Base-by-base conservation (phyloP, 2,113 vertebrate genomes). In the Collichthys lucidus region DNA sequence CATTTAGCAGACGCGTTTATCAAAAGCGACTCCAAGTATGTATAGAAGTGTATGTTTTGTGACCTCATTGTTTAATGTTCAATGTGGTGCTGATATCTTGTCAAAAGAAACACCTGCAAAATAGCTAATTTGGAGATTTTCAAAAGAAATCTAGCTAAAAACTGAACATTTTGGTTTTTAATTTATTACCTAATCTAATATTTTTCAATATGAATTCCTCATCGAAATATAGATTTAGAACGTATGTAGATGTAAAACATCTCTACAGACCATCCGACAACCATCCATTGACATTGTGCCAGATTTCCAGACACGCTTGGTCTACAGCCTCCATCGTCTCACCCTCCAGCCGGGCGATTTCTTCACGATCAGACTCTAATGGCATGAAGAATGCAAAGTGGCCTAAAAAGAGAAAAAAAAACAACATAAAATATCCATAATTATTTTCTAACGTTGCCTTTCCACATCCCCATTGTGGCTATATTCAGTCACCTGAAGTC, bases 291-390 rank as follows among this genome's bases (percentile, higher is more conserved):
- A 81, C 19, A 1, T 59, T 5, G 84, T 92, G 91, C 94, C 94
- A 96, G 53, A 96, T 85, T 77, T 93, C 90, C 52, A 96, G 86
- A 31, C 95, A 96, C 9, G 89, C 92, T 12, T 24, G 78, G 4
- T 92, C 82, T 17, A 87, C 89, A 20, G 90, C 73, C 8, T 82
- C 84, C 93, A 95, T 89, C 1, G 63, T 52, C 69, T 95, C 95
- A 85, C 94, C 95, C 80, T 93, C 90, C 50, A 96, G 86, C 31
- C 52, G 86, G 44, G 88, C 92, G 24, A 76, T 55, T 26, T 75
- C 24, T 49, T 60, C 49, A 29, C 4, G 2, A 0, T 0, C 0
- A 62, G 14, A 3, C 0, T 4, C 0, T 5, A 2, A 17, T 5
- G 15, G 0, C 1, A 0, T 0, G n/a, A 92, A 93, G 11, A 70